Evolutionary conservation across 2,113 vertebrate genomes (phyloP), one percentile per base, ranked within the genome.

Genomic region (Crocuta crocuta): DNA sequence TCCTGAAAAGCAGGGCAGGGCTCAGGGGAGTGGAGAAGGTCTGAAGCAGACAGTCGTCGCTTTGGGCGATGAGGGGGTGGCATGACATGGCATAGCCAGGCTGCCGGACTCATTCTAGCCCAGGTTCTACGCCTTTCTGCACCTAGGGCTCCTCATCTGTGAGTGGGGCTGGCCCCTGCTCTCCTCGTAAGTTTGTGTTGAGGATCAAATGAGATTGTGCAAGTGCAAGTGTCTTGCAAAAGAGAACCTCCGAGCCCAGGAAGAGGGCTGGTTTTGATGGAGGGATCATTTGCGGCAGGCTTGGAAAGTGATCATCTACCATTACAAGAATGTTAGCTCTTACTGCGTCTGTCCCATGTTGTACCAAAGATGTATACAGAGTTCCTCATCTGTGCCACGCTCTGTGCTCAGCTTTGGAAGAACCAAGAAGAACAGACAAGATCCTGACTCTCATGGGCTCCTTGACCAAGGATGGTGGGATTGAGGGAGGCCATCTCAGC

Each of bases 281-380:
- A 26, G 4, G 16, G 35, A 35, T 31, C 33, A 58, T 11, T 0
- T 21, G 43, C 16, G 65, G n/a, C 26, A 53, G 61, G 61, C 8
- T 63, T 70, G 65, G 81, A 81, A 58, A 81, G n/a, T 10, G 45
- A 26, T 35, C 26, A 33, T 55, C 66, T 73, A n/a, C n/a, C 2
- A 17, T 21, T 31, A 2, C 6, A 5, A 83, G 68, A 53, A 74
- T 3, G 39, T 26, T 71, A 7, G 23, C 15, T 65, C 33, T 65
- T n/a, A n/a, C 13, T 0, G 0, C 1, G 0, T 43, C 16, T 1
- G 1, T 35, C 79, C 63, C 39, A 19, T 61, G 66, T 39, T 31
- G 19, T 45, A 21, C 45, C 15, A 31, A 11, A 79, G 63, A 71
- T 7, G 10, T 17, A n/a, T 2, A 48, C 11, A 21, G 70, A 86